These are phyloP conservation scores for Listronotus bonariensis DNA, from an alignment of 1,140 invertebrate species.

Conservation along the genomic window DNA sequence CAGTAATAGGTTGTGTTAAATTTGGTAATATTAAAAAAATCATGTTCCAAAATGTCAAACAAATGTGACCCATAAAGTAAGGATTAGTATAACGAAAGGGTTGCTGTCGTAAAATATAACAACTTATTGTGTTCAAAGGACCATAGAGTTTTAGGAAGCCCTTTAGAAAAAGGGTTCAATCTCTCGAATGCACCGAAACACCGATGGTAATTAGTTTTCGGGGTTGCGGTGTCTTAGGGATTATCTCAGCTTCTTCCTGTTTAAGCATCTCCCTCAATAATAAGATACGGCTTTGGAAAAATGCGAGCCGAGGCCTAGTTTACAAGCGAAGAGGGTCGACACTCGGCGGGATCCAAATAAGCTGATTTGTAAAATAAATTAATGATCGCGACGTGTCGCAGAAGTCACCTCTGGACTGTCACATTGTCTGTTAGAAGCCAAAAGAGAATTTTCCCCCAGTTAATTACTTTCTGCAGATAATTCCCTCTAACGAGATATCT, in stretches of 20 bases:
- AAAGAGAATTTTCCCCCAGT: slow-evolving; percentile 44
- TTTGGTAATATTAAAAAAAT: too few species aligned
- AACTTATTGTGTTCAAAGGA: slow-evolving; percentile 4
- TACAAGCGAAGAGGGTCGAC: slow-evolving; percentile 20
- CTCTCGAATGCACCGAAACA: slow-evolving; percentile 19
- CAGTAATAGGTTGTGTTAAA: too few species aligned
- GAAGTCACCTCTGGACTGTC: slow-evolving; percentile 53
- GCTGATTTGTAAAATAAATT: slow-evolving; percentile 56
- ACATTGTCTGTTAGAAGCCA: slow-evolving; percentile 53
- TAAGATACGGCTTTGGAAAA: slow-evolving; percentile 48
- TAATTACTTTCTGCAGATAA: slow-evolving; percentile 52
- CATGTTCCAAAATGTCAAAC: slow-evolving; percentile 7
- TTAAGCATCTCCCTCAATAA: slow-evolving; percentile 49
- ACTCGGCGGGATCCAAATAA: slow-evolving; percentile 50
- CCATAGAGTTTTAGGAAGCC: slow-evolving; percentile 14
- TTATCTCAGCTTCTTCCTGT: slow-evolving; percentile 49
- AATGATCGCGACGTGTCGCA: slow-evolving; percentile 51
- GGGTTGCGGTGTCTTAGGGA: slow-evolving; percentile 45
- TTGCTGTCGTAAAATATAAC: slow-evolving; percentile 24
- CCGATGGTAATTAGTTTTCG: slow-evolving; percentile 46
- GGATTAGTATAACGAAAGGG: slow-evolving; percentile 15
- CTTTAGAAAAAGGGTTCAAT: slow-evolving; percentile 45
- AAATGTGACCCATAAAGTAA: slow-evolving; percentile 34
- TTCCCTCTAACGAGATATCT: slow-evolving; percentile 51
- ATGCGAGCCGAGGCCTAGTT: slow-evolving; percentile 41